Evolutionary conservation across 2,797 vertebrate genomes (phyloP), one percentile per base, ranked within the genome.

Genomic region (Columba guinea): DNA sequence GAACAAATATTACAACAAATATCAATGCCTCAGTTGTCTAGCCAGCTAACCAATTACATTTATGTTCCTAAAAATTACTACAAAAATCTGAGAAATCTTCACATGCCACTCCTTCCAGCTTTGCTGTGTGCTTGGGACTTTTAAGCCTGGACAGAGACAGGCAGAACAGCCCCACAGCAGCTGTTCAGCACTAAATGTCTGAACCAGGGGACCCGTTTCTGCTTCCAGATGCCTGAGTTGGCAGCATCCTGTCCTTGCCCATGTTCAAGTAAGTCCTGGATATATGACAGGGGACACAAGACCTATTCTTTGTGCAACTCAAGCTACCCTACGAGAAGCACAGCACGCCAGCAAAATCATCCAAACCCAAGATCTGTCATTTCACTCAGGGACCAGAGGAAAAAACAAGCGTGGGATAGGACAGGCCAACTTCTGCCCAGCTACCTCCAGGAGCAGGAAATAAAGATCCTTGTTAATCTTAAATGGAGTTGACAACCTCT

Each of bases 171-270:
- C 18, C 62, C 69, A 63, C 15, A n/a, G 23, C 14, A 60, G 22
- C 19, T 84, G 21, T 17, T 89, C 41, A 55, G n/a, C 0, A 1
- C 11, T 74, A 22, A 18, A 21, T 39, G 17, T 59, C 49, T 70
- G 46, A 55, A 81, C 15, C 26, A 67, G 26, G 41, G 52, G 11
- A 82, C 9, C 3, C 2, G 1, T 19, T 17, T 67, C 34, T 84
- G 32, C 30, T 53, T 59, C 32, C 35, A 78, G 35, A n/a, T 44
- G 12, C n/a, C 10, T 0, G 0, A 28, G 12, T 18, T 51, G 5
- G 34, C 9, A 21, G 1, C 12, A 62, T 62, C 34, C 12, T 46
- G 28, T 58, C 37, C 75, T 65, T 69, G 41, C 4, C 15, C 37
- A 11, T 15, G 35, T 51, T 14, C 83, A 68, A 82, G 26, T 23